phyloP scores from a whole-genome alignment of 2,888 invertebrate genomes.

The Dynastes grantii region DNA sequence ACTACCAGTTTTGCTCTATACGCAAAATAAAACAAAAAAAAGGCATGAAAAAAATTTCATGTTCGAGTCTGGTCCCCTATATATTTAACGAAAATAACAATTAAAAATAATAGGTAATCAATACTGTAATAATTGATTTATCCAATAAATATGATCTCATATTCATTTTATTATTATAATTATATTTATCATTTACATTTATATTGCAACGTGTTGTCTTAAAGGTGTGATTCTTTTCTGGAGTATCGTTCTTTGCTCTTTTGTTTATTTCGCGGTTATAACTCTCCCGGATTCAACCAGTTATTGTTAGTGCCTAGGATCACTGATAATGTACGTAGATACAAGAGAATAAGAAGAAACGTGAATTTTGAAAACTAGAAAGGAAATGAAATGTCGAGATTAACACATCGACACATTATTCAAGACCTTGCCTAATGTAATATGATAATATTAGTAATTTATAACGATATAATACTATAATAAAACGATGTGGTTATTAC shows the following conservation, averaged over 20 bases:
- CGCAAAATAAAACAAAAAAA: constrained; percentile 23
- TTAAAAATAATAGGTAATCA: constrained; percentile 39
- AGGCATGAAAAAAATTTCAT: constrained; percentile 16
- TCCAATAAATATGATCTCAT: constrained; percentile 48
- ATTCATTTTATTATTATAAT: constrained; percentile 43
- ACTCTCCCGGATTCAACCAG: constrained; percentile 68
- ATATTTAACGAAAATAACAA: constrained; percentile 33
- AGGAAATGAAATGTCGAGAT: constrained; percentile 22
- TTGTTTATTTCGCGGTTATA: constrained; percentile 9
- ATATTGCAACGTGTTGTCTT: constrained; percentile 20
- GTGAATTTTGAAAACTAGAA: constrained; percentile 26
- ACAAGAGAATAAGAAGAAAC: constrained; percentile 24
- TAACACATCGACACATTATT: constrained; percentile 59
- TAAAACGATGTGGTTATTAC: constrained; percentile 44
- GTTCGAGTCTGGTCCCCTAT: constrained; percentile 22
- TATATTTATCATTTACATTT: constrained; percentile 46
- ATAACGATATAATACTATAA: constrained; percentile 37
- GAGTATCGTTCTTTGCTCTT: not conserved
- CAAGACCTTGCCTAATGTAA: constrained; percentile 42
- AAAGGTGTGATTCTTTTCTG: not conserved
- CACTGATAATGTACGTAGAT: constrained; percentile 34
- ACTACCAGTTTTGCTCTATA: constrained; percentile 37
- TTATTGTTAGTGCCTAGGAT: constrained; percentile 69
- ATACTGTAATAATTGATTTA: constrained; percentile 32
- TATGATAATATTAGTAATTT: constrained; percentile 43